Evolutionary conservation across 37 sponge, comb jelly and placozoan species (phyloP).

Genomic region (Ianthella basta): DNA sequence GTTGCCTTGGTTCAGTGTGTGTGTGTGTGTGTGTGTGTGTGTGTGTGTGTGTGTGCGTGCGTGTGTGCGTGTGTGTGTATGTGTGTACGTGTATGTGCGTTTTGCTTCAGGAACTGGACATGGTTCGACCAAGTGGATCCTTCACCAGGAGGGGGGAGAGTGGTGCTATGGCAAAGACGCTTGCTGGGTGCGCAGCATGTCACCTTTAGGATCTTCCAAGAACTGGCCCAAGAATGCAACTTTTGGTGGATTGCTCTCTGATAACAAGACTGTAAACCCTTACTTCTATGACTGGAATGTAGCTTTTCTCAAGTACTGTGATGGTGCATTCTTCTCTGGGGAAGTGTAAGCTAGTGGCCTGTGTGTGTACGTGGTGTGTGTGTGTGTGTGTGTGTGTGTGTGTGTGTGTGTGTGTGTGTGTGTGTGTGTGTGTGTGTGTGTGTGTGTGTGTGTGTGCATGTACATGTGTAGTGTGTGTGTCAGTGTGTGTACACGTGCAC

Average conservation of each 20-base stretch:
- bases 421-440: no score
- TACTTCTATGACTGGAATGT: conserved; percentile 78
- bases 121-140: conserved; percentile 69
- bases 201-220: conserved; percentile 72
- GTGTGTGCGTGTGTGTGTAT: neutral
- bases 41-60: conserved; percentile 24
- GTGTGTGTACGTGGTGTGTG: neutral
- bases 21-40: conserved; percentile 29
- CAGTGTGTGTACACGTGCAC: neutral
- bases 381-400: no score
- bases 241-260: conserved; percentile 62
- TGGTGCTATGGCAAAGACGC: conserved; percentile 60
- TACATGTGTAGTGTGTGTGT: neutral
- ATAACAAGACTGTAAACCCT: conserved; percentile 53
- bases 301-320: conserved; percentile 82
- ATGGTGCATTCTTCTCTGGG: conserved; percentile 83
- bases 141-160: conserved; percentile 81
- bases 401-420: no score
- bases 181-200: conserved; percentile 68
- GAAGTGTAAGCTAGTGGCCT: conserved; percentile 49
- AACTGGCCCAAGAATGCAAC: conserved; percentile 30
- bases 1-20: neutral
- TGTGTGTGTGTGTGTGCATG: no score
- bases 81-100: neutral
- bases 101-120: neutral